These are phyloP conservation scores for Drosophila mojavensis DNA, from an alignment of 1,140 invertebrate species.

Conservation along the genomic window DNA sequence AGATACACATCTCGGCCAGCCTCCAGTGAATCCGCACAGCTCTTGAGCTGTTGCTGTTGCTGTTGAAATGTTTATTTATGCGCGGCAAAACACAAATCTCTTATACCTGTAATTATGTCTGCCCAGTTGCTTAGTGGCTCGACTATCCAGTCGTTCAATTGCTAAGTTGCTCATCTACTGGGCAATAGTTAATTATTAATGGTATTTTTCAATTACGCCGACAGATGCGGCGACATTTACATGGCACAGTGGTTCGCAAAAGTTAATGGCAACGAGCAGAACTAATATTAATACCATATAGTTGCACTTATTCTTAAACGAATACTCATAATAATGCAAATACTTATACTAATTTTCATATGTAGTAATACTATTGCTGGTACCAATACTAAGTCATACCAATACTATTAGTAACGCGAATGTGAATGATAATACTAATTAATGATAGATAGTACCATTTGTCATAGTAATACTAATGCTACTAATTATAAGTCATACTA, in stretches of 20 bases:
- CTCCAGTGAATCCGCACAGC: neutral
- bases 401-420: neutral
- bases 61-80: constrained; percentile 65
- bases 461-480: too few relatives aligned
- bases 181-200: constrained; percentile 70
- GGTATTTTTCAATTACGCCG: constrained; percentile 77
- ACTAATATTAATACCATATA: neutral
- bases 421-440: neutral
- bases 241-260: constrained; percentile 46
- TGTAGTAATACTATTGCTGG: neutral
- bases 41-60: constrained; percentile 17
- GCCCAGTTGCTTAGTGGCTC: constrained; percentile 29
- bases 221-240: constrained; percentile 66
- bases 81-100: constrained; percentile 36
- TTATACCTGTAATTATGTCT: constrained; percentile 55
- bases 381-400: neutral
- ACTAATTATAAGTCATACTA: neutral
- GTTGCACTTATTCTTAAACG: neutral
- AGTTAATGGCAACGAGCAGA: neutral
- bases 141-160: constrained; percentile 5
- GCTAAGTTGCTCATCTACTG: constrained; percentile 9
- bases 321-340: too few relatives aligned
- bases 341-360: too few relatives aligned
- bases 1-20: constrained; percentile 6
- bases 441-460: too few relatives aligned